Base-by-base conservation (phyloP, 37 sponge, comb jelly and placozoan species). In the Beroe ovata region DNA sequence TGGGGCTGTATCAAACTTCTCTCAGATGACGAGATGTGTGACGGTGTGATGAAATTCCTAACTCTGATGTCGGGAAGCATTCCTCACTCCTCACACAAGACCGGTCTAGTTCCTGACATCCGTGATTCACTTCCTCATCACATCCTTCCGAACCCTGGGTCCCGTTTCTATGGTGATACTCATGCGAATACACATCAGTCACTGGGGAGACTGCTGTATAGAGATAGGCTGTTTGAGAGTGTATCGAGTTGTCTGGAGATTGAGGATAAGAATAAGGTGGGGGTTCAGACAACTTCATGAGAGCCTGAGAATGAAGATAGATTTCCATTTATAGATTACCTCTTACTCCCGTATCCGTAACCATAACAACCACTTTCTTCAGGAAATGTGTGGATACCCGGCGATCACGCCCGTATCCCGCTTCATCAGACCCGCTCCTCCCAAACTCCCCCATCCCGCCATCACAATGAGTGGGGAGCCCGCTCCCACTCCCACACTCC, bases 1-100 rank as follows among this genome's bases (percentile, higher is more conserved):
- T n/a, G n/a, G n/a, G n/a, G n/a, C n/a, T n/a, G n/a, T n/a, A n/a
- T n/a, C n/a, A n/a, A n/a, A n/a, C n/a, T n/a, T n/a, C 54, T 47
- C 11, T 62, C 23, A 26, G 63, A 62, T 16, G 47, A 42, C 20
- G 54, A 40, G 42, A 8, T 11, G 14, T 77, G 42, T 42, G 84
- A 77, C 84, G 20, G 47, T n/a, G 26, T 77, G 54, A 77, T 77
- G 84, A 77, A 77, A 54, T 77, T 77, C 47, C 84, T 77, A 25
- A 77, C 84, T 18, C 84, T 77, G 8, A 30, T 77, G 11, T 38
- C 84, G 8, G 84, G 84, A 2, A 32, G 36, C 8, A 36, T n/a
- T 8, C 47, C 84, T 23, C 84, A 77, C 84, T 8, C 26, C 8
- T 42, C 42, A 1, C 84, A 8, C 8, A 19, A 28, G 1, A 40